Base-by-base conservation (phyloP, 2,113 vertebrate genomes). In the Manacus vitellinus region DNA sequence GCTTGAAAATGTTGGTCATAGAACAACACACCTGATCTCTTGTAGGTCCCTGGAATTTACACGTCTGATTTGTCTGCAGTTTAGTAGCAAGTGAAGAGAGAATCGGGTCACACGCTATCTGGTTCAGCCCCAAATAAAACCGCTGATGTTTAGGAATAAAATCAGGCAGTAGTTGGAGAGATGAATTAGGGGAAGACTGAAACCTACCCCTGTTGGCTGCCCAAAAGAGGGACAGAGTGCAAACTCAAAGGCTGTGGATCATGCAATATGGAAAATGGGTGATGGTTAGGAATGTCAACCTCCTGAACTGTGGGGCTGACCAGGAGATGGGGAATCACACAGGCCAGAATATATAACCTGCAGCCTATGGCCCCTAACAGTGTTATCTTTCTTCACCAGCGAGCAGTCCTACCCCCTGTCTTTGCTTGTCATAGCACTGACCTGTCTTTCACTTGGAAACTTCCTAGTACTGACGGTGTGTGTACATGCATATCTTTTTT, bases 31-130 rank as follows among this genome's bases (percentile, higher is more conserved):
- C 1, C 1, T 33, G 47, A 56, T 63, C 27, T 79, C 63, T 77
- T 66, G 24, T 35, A 73, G 35, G 30, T 55, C 21, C 5, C 21
- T 63, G 82, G 27, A 88, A 21, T 31, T 37, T 49, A 28, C 9
- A 8, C 0, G 0, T 43, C 27, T 63, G 24, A 35, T 83, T 83
- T 9, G 2, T 20, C 77, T 89, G 52, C 27, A 56, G 4, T 82
- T 94, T 68, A 65, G 47, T 43, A 59, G 39, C 47, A 70, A 63
- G 47, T 16, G 27, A 87, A 62, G 72, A 88, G 41, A 62, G 46
- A 62, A 43, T 6, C 1, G 8, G 30, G 27, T 79, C 20, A 28
- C 3, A 2, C 35, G 4, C 10, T 65, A 0, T 31, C 28, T 91
- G 30, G 27, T 79, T 92, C 39, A 78, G 31, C 63, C 51, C 39